A percentile compares a stretch with the other conserved stretches of the same genome.
Conservation (phyloP, 2,797 vertebrate species). For the Muscicapa striata region DNA sequence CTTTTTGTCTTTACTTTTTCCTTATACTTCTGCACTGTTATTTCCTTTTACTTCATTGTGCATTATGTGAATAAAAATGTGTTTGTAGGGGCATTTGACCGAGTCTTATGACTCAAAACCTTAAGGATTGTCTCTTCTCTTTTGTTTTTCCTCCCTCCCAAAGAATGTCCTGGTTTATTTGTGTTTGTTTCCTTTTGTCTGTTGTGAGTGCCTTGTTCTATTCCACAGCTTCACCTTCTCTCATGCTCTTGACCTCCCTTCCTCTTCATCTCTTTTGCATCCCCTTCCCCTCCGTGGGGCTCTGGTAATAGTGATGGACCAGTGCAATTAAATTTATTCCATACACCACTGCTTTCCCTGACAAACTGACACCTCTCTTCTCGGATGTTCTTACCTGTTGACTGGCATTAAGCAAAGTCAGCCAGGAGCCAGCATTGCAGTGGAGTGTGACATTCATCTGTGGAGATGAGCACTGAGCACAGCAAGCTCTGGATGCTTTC, state of each 20-base stretch:
- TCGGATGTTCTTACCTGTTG: conserved; percentile 5
- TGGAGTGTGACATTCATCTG: conserved; percentile 15
- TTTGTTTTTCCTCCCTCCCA: rapidly evolving
- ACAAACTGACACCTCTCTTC: conserved; percentile 18
- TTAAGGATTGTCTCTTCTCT: neutral
- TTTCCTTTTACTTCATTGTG: neutral
- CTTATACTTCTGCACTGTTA: neutral
- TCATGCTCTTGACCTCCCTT: neutral
- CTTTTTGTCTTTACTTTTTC: neutral
- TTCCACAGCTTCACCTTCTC: neutral
- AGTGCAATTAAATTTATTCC: conserved; percentile 42
- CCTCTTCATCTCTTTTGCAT: neutral
- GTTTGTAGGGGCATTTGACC: neutral
- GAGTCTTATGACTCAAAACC: neutral
- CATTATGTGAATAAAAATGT: neutral
- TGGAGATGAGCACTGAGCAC: neutral
- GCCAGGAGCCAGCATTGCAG: conserved; percentile 5
- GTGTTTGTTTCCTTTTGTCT: neutral
- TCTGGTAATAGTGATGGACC: conserved; percentile 21
- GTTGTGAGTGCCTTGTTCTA: neutral
- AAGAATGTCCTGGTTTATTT: neutral
- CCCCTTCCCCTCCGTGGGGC: neutral
- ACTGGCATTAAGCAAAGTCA: conserved; percentile 45
- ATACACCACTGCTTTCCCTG: conserved; percentile 1
- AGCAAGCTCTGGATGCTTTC: neutral